Evolutionary conservation across 2,113 vertebrate species (phyloP).

Genomic region (Coptodon bakossiorum): DNA sequence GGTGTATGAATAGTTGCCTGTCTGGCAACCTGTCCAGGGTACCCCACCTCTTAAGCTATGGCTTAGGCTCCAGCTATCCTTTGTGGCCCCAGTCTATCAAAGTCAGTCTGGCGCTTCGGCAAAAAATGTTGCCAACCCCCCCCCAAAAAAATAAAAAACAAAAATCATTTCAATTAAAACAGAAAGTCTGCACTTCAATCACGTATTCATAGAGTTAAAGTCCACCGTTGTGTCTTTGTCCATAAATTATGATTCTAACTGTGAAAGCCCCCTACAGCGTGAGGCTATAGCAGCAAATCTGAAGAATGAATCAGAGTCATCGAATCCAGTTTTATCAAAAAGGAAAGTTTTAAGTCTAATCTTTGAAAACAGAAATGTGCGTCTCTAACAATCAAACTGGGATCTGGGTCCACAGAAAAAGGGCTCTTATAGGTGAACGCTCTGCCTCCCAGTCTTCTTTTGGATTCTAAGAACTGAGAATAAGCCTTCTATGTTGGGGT

Average conservation of each 20-base stretch:
- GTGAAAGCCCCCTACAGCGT: neutral
- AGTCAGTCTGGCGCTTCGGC: neutral
- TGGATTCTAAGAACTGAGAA: neutral
- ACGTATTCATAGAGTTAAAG: accelerated
- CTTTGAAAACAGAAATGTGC: neutral
- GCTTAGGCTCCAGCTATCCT: accelerated
- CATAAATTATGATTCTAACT: neutral
- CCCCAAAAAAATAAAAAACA: accelerated
- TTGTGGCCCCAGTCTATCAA: neutral
- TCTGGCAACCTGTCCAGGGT: neutral
- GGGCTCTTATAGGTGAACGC: accelerated
- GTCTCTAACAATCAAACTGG: neutral
- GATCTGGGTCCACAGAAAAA: neutral
- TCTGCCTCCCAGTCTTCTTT: neutral
- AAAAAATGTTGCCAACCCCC: neutral
- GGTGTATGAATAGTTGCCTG: neutral
- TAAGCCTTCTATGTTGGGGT: neutral
- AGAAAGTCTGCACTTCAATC: neutral
- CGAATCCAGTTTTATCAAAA: neutral
- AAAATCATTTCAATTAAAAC: neutral
- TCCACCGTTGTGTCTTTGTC: neutral
- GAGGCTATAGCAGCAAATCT: neutral
- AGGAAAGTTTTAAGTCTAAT: neutral
- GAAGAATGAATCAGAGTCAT: neutral
- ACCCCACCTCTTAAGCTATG: accelerated